A percentile compares a stretch with the other conserved stretches of the same genome.
phyloP scores from a whole-genome alignment of 1,140 invertebrate species.

The Eulimnadia texana region DNA sequence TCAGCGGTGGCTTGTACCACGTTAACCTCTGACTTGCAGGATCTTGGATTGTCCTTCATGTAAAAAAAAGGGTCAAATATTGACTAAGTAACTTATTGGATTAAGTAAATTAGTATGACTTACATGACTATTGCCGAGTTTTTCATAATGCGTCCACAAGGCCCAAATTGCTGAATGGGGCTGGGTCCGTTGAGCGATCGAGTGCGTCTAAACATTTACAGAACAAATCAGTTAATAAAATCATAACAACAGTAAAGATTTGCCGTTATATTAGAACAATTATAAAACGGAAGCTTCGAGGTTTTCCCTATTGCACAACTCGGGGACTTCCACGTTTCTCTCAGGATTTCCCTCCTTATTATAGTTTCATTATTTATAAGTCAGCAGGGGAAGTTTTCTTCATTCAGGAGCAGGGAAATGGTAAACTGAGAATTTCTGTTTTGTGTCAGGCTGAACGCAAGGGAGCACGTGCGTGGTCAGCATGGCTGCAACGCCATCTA shows the following conservation, averaged over 20 bases:
- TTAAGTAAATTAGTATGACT: conserved; percentile 43
- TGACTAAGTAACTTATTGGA: not conserved
- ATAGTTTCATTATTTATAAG: no score
- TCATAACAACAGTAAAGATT: not conserved
- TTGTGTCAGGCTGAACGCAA: no score
- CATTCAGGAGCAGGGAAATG: no score
- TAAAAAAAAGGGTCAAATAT: conserved; percentile 18
- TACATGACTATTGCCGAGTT: conserved; percentile 91
- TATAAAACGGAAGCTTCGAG: not conserved
- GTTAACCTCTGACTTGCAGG: conserved; percentile 86
- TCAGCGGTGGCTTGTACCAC: conserved; percentile 90
- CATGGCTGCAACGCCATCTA: no score
- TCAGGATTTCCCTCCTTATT: no score
- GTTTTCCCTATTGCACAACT: no score
- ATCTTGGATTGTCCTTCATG: conserved; percentile 85
- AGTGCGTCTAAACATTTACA: conserved; percentile 50
- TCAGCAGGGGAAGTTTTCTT: no score
- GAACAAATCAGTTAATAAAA: conserved; percentile 19
- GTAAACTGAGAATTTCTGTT: no score
- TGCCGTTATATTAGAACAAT: not conserved
- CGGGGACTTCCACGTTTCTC: no score
- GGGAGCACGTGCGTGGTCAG: no score
- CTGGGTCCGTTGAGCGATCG: conserved; percentile 83
- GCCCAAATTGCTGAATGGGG: conserved; percentile 85
- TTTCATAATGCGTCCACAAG: conserved; percentile 90